Evolutionary conservation across 2,888 invertebrate species (phyloP), one percentile per base, ranked within the genome.

Genomic region (Epicampocera succincta): DNA sequence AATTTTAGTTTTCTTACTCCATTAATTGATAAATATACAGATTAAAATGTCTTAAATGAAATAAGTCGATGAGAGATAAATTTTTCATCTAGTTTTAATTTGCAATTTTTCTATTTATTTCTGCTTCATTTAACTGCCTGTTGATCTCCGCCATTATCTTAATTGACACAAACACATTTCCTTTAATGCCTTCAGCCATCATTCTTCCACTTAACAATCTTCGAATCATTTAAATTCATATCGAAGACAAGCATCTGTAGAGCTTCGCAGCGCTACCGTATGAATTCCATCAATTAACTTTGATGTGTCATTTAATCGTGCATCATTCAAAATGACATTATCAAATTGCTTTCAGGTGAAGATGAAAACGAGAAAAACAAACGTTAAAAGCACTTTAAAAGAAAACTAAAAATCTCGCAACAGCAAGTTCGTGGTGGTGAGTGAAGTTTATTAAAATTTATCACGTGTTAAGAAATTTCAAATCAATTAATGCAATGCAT

Each of bases 401-500:
- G 6, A 1, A 38, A 6, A 56, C 40, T n/a, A 61, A 15, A 66
- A 12, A 33, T 15, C 54, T 17, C 29, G 29, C n/a, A 6, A 25
- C 21, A 38, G 54, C 68, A 38, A 13, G 52, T 73, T 46, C 12
- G 6, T 42, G n/a, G 42, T 74, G 48, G 56, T 69, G 68, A 61
- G 60, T 69, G 63, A 54, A 69, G 77, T 69, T 65, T 77, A 75
- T 83, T 80, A 84, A 88, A 89, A 89, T 89, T 89, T 89, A 89
- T 89, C 88, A 89, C 89, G 89, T 89, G 89, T 86, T 89, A 89
- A 89, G 69, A 65, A 89, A 89, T 87, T 87, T 74, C 78, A 88
- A 88, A 89, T 89, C 89, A 89, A 89, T 89, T 89, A 89, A 89
- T 88, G 86, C 85, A 86, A 87, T 88, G 89, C 87, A 88, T 88